Conservation (phyloP, 2,113 vertebrate species). For the Loxodonta africana region DNA sequence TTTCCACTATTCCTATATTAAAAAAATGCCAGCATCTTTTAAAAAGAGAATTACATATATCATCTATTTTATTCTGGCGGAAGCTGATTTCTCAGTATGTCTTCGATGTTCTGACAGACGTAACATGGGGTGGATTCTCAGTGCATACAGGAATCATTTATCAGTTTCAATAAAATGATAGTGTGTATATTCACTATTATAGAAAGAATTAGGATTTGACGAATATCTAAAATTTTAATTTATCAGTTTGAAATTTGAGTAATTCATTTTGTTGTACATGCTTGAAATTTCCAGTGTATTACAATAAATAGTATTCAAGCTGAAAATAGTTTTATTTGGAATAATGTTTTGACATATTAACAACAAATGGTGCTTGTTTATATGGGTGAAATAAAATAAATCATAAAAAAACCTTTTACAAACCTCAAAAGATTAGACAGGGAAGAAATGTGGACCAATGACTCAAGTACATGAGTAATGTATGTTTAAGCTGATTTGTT, state of each 20-base stretch:
- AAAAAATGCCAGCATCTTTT: neutral
- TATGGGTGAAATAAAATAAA: neutral
- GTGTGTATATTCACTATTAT: neutral
- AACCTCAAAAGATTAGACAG: neutral
- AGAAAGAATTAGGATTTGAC: neutral
- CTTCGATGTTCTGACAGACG: neutral
- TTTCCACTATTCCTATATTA: neutral
- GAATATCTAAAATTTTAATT: conserved; percentile 27
- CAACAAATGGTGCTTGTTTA: neutral
- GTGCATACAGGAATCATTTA: neutral
- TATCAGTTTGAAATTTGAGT: neutral
- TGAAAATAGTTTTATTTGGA: conserved; percentile 12
- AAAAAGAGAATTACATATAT: neutral
- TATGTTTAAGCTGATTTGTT: neutral
- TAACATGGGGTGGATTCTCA: neutral
- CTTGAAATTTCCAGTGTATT: conserved; percentile 21
- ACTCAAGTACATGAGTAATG: neutral
- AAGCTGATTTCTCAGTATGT: neutral
- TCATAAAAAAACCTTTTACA: neutral
- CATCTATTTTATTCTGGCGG: neutral
- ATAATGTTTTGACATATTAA: neutral
- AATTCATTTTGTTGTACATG: neutral
- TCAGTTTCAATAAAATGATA: neutral
- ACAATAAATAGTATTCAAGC: neutral
- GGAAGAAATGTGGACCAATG: neutral